phyloP scores from a whole-genome alignment of 2,797 vertebrate genomes.

The Cossypha niveicapilla region DNA sequence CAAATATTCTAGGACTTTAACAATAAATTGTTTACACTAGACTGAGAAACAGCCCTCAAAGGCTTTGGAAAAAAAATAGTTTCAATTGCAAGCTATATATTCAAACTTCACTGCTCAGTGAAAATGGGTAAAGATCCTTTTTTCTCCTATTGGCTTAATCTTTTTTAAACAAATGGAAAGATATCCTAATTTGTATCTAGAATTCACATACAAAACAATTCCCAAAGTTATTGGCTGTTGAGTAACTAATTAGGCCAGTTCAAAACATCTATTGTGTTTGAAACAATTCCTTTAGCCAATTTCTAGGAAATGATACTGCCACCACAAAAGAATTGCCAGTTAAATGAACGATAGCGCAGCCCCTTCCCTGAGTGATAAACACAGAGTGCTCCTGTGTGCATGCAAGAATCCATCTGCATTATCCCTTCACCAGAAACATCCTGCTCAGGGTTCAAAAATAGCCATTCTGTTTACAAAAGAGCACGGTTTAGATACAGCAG shows the following conservation, averaged over 20 bases:
- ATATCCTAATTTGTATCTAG: constrained; percentile 49
- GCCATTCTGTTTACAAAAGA: constrained; percentile 43
- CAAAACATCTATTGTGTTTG: constrained; percentile 32
- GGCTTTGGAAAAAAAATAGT: constrained; percentile 61
- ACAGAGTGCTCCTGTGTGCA: neutral
- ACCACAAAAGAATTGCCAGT: constrained; percentile 26
- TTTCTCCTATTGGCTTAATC: constrained; percentile 58
- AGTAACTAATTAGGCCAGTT: constrained; percentile 62
- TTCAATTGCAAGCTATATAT: constrained; percentile 67
- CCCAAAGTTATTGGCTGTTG: constrained; percentile 41
- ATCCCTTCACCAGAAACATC: constrained; percentile 47
- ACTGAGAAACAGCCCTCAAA: constrained; percentile 70
- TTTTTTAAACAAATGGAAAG: constrained; percentile 62
- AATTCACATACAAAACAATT: constrained; percentile 42
- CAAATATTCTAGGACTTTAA: constrained; percentile 76
- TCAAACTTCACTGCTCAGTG: constrained; percentile 68
- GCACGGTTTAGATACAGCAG: constrained; percentile 33
- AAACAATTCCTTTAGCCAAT: constrained; percentile 53
- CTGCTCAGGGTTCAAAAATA: constrained; percentile 48
- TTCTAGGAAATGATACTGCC: constrained; percentile 22
- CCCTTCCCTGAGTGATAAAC: neutral
- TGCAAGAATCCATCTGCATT: neutral
- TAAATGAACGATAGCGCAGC: neutral
- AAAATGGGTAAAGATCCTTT: constrained; percentile 52
- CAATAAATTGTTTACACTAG: constrained; percentile 77